phyloP scores from a whole-genome alignment of 2,888 invertebrate species.

The Pseudococcus jackbeardsleyi region DNA sequence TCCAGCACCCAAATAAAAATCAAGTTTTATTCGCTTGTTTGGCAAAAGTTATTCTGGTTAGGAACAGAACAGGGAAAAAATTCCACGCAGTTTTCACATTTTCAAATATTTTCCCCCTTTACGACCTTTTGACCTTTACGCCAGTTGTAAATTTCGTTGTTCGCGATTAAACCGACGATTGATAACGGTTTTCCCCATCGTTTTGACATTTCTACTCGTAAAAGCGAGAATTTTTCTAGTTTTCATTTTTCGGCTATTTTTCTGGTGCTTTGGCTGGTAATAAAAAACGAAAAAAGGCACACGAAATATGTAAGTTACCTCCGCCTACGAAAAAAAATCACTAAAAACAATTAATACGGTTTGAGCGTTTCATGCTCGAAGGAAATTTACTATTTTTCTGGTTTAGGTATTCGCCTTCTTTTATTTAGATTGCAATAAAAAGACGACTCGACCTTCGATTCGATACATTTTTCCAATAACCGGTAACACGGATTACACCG shows the following conservation, averaged over 20 bases:
- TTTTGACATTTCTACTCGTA: background rate
- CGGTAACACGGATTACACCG: background rate
- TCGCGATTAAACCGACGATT: background rate
- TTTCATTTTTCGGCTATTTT: background rate
- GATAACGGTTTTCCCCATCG: background rate
- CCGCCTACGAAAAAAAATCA: background rate
- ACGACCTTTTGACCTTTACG: background rate
- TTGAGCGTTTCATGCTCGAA: background rate
- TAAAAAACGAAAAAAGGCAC: background rate
- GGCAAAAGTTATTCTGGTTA: background rate
- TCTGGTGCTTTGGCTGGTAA: background rate
- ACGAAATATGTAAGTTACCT: background rate
- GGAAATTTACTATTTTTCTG: background rate
- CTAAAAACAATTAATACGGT: background rate
- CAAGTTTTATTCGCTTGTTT: conserved; percentile 1
- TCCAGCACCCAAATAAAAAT: background rate
- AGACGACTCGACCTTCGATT: conserved; percentile 32
- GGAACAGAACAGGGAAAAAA: background rate
- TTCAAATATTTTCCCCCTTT: conserved; percentile 1
- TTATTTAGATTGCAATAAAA: background rate
- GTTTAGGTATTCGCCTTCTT: background rate
- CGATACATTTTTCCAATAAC: conserved; percentile 42
- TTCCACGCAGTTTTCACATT: background rate
- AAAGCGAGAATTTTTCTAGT: conserved; percentile 2
- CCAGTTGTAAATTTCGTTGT: conserved; percentile 1